Evolutionary conservation across 2,888 invertebrate genomes (phyloP).

Genomic region (Cancer borealis): DNA sequence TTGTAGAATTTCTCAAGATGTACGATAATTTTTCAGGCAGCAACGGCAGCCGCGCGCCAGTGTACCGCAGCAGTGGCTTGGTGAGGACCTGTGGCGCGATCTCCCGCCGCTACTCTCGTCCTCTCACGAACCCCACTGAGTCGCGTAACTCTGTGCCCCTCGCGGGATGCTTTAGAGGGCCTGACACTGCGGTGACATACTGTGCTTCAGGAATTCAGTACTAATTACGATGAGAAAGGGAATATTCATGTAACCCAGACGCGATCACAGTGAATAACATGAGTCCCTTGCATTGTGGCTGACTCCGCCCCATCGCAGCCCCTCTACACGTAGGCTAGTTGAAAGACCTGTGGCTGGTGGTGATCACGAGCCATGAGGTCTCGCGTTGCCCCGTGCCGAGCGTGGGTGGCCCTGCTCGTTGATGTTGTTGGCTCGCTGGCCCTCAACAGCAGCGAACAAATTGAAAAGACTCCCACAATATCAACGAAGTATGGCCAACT

Average conservation of each 20-base stretch:
- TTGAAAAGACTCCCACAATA: constrained; percentile 79
- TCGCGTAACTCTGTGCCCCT: background rate
- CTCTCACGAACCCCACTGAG: background rate
- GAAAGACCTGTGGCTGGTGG: background rate
- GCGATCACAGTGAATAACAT: constrained; percentile 1
- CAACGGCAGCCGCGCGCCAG: constrained; percentile 59
- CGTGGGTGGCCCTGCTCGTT: constrained; percentile 53
- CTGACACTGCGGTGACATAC: constrained; percentile 11
- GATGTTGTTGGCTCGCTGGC: constrained; percentile 1
- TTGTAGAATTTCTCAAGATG: constrained; percentile 48
- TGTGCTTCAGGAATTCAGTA: background rate
- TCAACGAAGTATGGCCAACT: constrained; percentile 94
- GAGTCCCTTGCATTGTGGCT: background rate
- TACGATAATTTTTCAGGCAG: constrained; percentile 63
- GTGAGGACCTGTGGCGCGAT: constrained; percentile 51
- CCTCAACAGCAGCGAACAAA: constrained; percentile 8
- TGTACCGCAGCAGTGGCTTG: constrained; percentile 55
- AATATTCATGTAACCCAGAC: background rate
- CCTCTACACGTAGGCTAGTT: background rate
- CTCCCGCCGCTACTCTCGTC: background rate
- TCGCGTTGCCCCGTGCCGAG: constrained; percentile 12
- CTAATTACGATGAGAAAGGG: constrained; percentile 7
- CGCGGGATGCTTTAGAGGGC: background rate
- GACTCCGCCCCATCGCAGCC: background rate
- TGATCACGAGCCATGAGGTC: constrained; percentile 36